These are phyloP conservation scores for Manis crassicaudata DNA, from an alignment of 2,797 vertebrate genomes.

Conservation along the genomic window DNA sequence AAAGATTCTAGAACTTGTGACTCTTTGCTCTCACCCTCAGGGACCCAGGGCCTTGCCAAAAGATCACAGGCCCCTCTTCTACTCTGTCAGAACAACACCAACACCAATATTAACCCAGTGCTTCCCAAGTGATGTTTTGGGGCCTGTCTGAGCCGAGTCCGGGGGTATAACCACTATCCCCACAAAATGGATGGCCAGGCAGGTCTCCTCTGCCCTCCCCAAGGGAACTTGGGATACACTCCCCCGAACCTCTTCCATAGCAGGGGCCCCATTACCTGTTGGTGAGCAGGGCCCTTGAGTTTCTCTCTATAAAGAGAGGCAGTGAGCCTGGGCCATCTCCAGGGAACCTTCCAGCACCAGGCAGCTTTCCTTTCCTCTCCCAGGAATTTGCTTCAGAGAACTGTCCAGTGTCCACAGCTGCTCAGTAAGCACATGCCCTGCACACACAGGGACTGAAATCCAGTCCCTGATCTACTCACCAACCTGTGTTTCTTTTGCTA, in stretches of 20 bases:
- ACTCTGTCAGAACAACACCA: not conserved
- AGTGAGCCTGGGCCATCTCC: not conserved
- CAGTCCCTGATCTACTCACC: not conserved
- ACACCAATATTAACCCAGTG: not conserved
- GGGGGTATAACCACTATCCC: not conserved
- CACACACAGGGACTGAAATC: not conserved
- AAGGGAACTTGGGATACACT: not conserved
- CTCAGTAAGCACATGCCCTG: not conserved
- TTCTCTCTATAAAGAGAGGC: not conserved
- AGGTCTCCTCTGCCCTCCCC: not conserved
- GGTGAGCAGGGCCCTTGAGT: not conserved
- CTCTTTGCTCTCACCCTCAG: not conserved
- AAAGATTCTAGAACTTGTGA: not conserved
- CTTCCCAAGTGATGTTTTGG: not conserved
- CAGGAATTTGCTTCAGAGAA: not conserved
- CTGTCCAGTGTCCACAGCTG: not conserved
- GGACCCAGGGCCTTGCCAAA: not conserved
- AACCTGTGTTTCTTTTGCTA: not conserved
- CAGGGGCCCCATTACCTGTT: not conserved
- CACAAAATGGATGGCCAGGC: accelerated
- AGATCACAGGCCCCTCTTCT: not conserved
- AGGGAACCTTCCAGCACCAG: not conserved
- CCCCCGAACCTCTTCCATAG: not conserved
- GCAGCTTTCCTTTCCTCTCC: not conserved
- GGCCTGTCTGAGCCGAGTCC: not conserved